Evolutionary conservation across 2,797 vertebrate genomes (phyloP), one percentile per base, ranked within the genome.

Genomic region (Threskiornis aethiopicus): DNA sequence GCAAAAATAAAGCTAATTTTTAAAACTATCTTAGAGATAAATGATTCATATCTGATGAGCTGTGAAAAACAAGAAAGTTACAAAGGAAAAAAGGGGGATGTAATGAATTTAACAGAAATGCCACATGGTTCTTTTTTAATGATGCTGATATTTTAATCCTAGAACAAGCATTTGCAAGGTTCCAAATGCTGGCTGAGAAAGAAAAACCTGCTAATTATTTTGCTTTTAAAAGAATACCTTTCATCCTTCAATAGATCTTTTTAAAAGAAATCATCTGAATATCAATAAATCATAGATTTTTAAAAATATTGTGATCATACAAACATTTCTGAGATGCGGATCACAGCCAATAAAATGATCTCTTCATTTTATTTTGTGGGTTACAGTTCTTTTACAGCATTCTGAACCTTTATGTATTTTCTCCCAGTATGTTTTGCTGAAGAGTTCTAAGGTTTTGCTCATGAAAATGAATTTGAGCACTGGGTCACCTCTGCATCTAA

Each of bases 81-180:
- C 58, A 94, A 86, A 26, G 55, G 46, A 47, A 81, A 82, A 86
- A 82, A 82, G 6, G 22, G 8, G 26, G 7, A 35, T 77, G 37
- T 18, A 87, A 58, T 55, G 33, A 95, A 87, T 73, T 90, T 71
- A 82, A 73, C 58, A 91, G 89, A 94, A 92, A 89, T 88, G 47
- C 28, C 69, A 73, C 35, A 69, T 39, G 33, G 39, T 39, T 46
- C 67, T 76, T 89, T 87, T 91, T 80, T 87, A 96, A 96, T 49
- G 57, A 91, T 87, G 54, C 19, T 92, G 84, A 66, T 92, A 88
- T 94, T 94, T 92, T 94, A 93, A 95, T 88, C 49, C 77, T 82
- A 79, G 59, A 69, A 80, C 31, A 77, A 9, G 11, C 55, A 3
- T 51, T 87, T 90, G 22, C 46, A 77, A 84, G 44, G 25, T 72